Conservation (phyloP, 2,888 invertebrate species). For the Dryocosmus kuriphilus region DNA sequence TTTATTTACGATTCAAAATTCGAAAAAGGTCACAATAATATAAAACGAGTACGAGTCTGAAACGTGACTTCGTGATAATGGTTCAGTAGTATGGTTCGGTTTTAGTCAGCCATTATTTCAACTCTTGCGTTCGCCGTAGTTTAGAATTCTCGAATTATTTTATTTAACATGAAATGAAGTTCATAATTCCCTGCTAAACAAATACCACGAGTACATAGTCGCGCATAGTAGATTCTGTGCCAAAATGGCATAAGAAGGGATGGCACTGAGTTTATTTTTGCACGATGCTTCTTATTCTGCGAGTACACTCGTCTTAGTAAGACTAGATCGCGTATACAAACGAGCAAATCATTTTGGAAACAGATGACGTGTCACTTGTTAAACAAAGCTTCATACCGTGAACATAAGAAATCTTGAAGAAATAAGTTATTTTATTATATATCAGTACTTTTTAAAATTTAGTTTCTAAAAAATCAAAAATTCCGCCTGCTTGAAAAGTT, state of each 20-base stretch:
- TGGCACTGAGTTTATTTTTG: constrained; percentile 39
- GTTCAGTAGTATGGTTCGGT: neutral
- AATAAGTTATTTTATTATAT: neutral
- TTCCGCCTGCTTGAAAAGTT: too few species aligned
- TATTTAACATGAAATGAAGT: constrained; percentile 12
- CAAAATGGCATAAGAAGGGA: constrained; percentile 34
- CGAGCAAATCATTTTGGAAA: constrained; percentile 16
- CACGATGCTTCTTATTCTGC: constrained; percentile 32
- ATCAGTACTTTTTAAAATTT: too few species aligned
- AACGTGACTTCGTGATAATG: neutral
- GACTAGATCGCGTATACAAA: neutral
- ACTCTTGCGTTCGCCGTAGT: neutral
- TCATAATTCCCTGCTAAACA: constrained; percentile 26
- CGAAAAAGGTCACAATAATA: neutral
- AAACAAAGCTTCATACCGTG: neutral
- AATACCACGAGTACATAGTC: constrained; percentile 25
- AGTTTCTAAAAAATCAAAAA: too few species aligned
- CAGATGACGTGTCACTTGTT: neutral
- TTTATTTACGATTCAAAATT: neutral
- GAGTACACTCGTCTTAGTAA: constrained; percentile 3
- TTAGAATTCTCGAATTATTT: constrained; percentile 15
- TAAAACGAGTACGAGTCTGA: neutral
- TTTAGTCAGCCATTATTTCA: constrained; percentile 2
- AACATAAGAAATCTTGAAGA: neutral
- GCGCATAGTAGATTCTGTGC: constrained; percentile 15